Evolutionary conservation across 2,888 invertebrate genomes (phyloP), one percentile per base, ranked within the genome.

Genomic region (Eristalinus aeneus): DNA sequence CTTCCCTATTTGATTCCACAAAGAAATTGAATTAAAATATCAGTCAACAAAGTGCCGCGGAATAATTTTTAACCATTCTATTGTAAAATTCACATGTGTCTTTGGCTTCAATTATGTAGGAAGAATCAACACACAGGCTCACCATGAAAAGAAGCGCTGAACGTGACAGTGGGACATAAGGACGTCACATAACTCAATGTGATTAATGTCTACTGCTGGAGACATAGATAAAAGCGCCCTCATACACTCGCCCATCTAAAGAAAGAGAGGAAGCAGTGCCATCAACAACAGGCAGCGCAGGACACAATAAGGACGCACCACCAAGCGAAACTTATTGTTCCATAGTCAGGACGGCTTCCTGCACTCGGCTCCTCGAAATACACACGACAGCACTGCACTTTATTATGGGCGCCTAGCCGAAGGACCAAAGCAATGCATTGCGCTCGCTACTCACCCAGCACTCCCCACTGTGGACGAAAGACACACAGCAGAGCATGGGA

Each of bases 101-200:
- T 86, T 64, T 46, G 64, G 10, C 60, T 23, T 77, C 46, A 69
- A 46, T 76, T 67, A 54, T 69, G 34, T n/a, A 73, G 60, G 23
- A 69, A 36, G 46, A 77, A 81, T 69, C 64, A 81, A 72, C 69
- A 77, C 39, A 76, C 27, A 56, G 71, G 10, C 63, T 63, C 65
- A 3, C 39, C 39, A 64, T 64, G 72, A 82, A 86, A 82, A 77
- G 82, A 82, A 78, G 74, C 77, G 82, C 86, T 86, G 86, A 82
- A 86, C 86, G 86, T 86, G 86, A 86, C 86, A 86, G 77, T 67
- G 67, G 82, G 73, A 91, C 91, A 91, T 91, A 91, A 91, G 90
- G 91, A 89, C 90, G 91, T 92, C 92, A 91, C 92, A 92, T 92
- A 92, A 92, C 91, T 92, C 92, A 92, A 89, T 90, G 90, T 92